A percentile compares a stretch with the other conserved stretches of the same genome.
Conservation (phyloP, 2,797 vertebrate species). For the Ambastaia sidthimunki region DNA sequence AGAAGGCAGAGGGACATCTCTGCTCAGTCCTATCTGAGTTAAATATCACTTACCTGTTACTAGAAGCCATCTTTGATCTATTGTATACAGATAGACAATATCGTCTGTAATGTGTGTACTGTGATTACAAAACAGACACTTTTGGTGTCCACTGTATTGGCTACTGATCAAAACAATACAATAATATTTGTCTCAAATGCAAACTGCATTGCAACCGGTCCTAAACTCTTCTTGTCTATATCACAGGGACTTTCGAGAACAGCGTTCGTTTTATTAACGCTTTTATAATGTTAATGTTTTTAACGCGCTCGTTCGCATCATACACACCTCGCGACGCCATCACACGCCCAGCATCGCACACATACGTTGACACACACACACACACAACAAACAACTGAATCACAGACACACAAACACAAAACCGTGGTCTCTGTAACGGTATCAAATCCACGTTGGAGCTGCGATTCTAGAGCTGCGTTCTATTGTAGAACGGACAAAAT, state of each 20-base stretch:
- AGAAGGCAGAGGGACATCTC: neutral
- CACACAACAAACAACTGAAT: conserved; percentile 30
- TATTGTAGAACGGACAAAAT: conserved; percentile 52
- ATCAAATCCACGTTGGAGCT: conserved; percentile 77
- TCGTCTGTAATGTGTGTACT: conserved; percentile 30
- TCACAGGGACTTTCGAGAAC: conserved; percentile 88
- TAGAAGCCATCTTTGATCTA: conserved; percentile 5
- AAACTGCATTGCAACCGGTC: conserved; percentile 54
- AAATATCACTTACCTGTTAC: conserved; percentile 34
- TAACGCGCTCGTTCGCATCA: conserved; percentile 65
- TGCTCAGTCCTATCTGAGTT: too few species aligned
- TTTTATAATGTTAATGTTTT: conserved; percentile 73
- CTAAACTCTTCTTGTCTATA: conserved; percentile 70
- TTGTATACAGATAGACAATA: neutral
- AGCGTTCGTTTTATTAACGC: conserved; percentile 84
- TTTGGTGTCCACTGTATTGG: neutral
- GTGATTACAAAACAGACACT: conserved; percentile 3
- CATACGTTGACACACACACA: too few species aligned
- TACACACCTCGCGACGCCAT: conserved; percentile 62
- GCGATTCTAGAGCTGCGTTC: conserved; percentile 58
- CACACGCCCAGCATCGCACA: conserved; percentile 53
- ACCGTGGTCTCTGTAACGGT: conserved; percentile 69
- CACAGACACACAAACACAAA: conserved; percentile 54
- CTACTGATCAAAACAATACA: neutral
- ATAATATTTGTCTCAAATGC: neutral